Conservation (phyloP, 2,797 vertebrate genomes). For the Helarctos malayanus region DNA sequence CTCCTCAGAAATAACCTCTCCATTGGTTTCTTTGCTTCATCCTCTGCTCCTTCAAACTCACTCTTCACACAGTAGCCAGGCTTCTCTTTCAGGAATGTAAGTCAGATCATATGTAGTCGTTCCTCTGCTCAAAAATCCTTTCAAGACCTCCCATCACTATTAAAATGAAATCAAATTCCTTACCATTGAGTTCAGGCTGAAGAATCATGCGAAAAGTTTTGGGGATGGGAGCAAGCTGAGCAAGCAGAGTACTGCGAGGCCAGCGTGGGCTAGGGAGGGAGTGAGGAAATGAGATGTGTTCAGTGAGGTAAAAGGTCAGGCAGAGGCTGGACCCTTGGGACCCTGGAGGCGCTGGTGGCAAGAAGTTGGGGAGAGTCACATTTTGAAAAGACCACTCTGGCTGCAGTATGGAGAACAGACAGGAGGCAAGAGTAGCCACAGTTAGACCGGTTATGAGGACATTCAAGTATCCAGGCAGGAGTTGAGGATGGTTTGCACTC, state of each 20-base stretch:
- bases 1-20: background rate
- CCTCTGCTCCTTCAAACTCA: background rate
- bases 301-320: background rate
- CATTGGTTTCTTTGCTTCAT: background rate
- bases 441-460: background rate
- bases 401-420: background rate
- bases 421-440: background rate
- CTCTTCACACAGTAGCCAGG: background rate
- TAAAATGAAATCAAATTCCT: constrained; percentile 13
- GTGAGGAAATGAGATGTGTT: background rate
- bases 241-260: background rate
- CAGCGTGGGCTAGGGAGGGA: background rate
- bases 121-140: background rate
- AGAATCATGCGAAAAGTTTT: background rate
- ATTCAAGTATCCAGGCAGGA: background rate
- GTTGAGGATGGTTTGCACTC: background rate
- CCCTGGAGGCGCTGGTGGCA: background rate
- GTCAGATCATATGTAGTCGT: background rate
- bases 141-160: background rate
- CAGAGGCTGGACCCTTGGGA: background rate
- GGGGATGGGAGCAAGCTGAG: background rate
- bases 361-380: background rate
- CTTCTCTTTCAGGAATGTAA: background rate
- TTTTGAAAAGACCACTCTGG: constrained; percentile 31
- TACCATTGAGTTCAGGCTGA: background rate